A percentile compares a stretch with the other conserved stretches of the same genome.
Evolutionary conservation across 2,113 vertebrate genomes (phyloP).

Genomic region (Canis aureus): DNA sequence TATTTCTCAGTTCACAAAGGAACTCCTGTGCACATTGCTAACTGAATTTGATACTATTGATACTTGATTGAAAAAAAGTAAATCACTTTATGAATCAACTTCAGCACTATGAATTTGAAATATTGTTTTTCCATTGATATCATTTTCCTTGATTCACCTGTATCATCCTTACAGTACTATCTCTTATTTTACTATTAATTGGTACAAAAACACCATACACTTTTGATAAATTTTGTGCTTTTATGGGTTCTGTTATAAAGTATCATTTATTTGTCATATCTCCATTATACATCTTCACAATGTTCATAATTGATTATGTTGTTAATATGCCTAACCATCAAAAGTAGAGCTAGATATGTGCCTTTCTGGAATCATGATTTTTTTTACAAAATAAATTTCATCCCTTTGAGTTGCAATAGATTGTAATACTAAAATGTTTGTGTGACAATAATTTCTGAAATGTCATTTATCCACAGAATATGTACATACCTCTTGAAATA

Average conservation of each 20-base stretch:
- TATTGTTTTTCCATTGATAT: accelerated
- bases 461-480: background rate
- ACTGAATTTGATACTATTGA: conserved; percentile 53
- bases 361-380: background rate
- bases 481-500: background rate
- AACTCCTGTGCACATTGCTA: conserved; percentile 18
- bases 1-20: conserved; percentile 49
- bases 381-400: background rate
- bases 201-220: background rate
- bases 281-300: background rate
- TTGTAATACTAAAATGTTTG: background rate
- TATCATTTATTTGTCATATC: background rate
- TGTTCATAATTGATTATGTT: background rate
- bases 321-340: background rate
- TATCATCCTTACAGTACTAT: background rate
- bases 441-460: background rate
- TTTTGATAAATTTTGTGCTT: background rate
- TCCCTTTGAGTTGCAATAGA: background rate
- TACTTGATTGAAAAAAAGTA: conserved; percentile 62
- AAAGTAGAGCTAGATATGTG: background rate
- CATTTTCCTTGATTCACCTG: background rate
- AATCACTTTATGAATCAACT: conserved; percentile 40
- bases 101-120: background rate
- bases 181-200: background rate
- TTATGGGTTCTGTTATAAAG: background rate